Percentiles rank a stretch among this genome's conserved stretches.
Conservation (phyloP, 2,113 vertebrate species). For the Lepus timidus region DNA sequence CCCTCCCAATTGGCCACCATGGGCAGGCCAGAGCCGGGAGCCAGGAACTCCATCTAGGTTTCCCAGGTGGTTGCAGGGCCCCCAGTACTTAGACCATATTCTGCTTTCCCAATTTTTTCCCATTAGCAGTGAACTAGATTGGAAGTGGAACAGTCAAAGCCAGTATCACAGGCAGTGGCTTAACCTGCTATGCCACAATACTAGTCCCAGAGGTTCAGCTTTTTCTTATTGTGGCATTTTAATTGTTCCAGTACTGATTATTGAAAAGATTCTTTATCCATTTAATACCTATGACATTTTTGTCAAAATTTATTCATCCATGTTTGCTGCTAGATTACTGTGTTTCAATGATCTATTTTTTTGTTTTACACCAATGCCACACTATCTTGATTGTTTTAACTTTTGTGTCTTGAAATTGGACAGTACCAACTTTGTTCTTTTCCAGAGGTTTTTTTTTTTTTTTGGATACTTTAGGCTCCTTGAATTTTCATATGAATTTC, state of each 20-base stretch:
- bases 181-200: too few species aligned
- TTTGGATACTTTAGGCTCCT: slow-evolving; percentile 23
- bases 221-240: not conserved
- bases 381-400: not conserved
- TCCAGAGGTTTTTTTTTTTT: not conserved
- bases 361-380: not conserved
- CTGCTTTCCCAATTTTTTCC: too few species aligned
- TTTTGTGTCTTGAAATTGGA: not conserved
- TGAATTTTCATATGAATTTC: not conserved
- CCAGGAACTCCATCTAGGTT: too few species aligned
- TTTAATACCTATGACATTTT: not conserved
- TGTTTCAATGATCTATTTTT: not conserved
- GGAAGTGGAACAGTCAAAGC: too few species aligned
- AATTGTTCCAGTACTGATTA: not conserved
- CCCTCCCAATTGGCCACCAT: too few species aligned
- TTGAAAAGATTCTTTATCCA: not conserved
- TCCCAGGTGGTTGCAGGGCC: too few species aligned
- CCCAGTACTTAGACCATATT: too few species aligned
- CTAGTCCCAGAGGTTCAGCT: not conserved
- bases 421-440: slow-evolving; percentile 24
- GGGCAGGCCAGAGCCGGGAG: too few species aligned
- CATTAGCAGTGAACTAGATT: too few species aligned
- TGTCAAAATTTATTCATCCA: not conserved
- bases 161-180: too few species aligned
- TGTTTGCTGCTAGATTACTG: not conserved